Percentiles rank a stretch among this genome's conserved stretches.
phyloP scores from a whole-genome alignment of 2,797 vertebrate species.

The Myripristis murdjan region DNA sequence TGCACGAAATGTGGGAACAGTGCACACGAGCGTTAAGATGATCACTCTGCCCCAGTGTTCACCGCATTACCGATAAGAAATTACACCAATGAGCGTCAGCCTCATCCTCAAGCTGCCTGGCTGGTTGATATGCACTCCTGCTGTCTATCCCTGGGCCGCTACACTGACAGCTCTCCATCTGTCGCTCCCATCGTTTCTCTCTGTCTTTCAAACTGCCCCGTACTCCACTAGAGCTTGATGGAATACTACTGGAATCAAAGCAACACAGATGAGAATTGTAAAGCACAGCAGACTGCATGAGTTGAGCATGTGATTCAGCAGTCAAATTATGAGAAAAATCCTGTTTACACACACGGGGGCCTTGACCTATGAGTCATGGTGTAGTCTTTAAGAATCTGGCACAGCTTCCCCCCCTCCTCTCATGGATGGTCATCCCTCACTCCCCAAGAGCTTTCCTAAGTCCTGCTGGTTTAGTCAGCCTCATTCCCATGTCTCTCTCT shows the following conservation, averaged over 20 bases:
- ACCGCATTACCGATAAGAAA: conserved; percentile 17
- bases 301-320: conserved; percentile 60
- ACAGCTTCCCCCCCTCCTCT: conserved; percentile 34
- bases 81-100: conserved; percentile 11
- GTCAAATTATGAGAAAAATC: conserved; percentile 72
- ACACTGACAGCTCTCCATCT: conserved; percentile 16
- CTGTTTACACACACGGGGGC: conserved; percentile 69
- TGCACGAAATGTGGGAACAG: neutral
- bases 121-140: conserved; percentile 28
- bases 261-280: conserved; percentile 4
- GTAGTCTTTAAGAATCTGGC: conserved; percentile 65
- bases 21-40: conserved; percentile 6
- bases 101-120: conserved; percentile 3
- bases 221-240: conserved; percentile 39
- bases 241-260: conserved; percentile 53
- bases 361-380: conserved; percentile 77
- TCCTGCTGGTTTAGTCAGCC: conserved; percentile 42
- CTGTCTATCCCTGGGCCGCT: neutral
- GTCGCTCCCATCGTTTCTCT: conserved; percentile 18
- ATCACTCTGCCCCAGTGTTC: conserved; percentile 7
- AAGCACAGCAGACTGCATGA: conserved; percentile 22
- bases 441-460: conserved; percentile 43
- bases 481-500: conserved; percentile 24
- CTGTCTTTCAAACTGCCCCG: conserved; percentile 17
- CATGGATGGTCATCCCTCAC: conserved; percentile 49